A percentile compares a stretch with the other conserved stretches of the same genome.
These are phyloP conservation scores for Hypomecis punctinalis DNA, from an alignment of 2,888 invertebrate species.

Conservation along the genomic window DNA sequence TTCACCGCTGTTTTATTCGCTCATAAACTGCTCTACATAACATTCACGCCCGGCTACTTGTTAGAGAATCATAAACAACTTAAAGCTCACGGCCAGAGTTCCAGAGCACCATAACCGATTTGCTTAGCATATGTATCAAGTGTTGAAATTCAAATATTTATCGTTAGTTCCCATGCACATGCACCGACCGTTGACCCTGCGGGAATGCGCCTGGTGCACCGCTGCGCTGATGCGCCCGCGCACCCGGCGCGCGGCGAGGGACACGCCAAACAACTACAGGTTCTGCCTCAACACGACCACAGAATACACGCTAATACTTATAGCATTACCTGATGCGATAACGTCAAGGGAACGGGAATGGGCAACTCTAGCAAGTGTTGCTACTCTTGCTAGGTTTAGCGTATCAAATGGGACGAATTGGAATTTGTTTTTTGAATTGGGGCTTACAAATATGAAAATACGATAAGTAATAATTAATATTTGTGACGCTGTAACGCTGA, in stretches of 20 bases:
- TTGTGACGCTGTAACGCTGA: no score
- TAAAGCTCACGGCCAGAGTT: slow-evolving; percentile 48
- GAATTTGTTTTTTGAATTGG: no score
- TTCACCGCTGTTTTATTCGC: slow-evolving; percentile 44
- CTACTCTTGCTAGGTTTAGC: no score
- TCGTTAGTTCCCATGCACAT: slow-evolving; percentile 79
- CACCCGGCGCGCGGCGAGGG: slow-evolving; percentile 51
- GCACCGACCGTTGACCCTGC: slow-evolving; percentile 82
- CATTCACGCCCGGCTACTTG: slow-evolving; percentile 42
- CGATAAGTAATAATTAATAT: no score
- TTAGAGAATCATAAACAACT: slow-evolving; percentile 65
- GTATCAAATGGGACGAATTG: no score
- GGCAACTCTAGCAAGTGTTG: no score
- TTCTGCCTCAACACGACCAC: slow-evolving; percentile 41
- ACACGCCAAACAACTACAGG: slow-evolving; percentile 61
- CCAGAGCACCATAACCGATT: slow-evolving; percentile 76
- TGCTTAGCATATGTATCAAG: slow-evolving; percentile 83
- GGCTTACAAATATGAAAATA: no score
- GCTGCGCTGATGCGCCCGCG: slow-evolving; percentile 60
- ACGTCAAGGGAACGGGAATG: slow-evolving; percentile 21
- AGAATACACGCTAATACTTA: slow-evolving; percentile 42
- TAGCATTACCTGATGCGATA: slow-evolving; percentile 37
- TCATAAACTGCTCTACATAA: slow-evolving; percentile 37
- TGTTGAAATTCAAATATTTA: slow-evolving; percentile 85
- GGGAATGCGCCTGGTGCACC: slow-evolving; percentile 62